Conservation (phyloP, 2,797 vertebrate genomes). For the Channallabes apus region DNA sequence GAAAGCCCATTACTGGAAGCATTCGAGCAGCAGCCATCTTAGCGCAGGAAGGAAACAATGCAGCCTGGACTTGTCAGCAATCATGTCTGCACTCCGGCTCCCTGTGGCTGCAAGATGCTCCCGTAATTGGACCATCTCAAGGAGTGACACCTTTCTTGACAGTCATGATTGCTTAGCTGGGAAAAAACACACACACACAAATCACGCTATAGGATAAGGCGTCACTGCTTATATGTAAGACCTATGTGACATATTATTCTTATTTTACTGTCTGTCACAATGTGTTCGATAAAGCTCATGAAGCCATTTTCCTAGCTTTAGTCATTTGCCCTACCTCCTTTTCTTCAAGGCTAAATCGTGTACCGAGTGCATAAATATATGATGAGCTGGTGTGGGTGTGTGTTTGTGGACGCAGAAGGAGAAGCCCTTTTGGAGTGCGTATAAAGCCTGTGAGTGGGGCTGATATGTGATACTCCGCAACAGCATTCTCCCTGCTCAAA, state of each 20-base stretch:
- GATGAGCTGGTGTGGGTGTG: slow-evolving; percentile 49
- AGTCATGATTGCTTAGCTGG: slow-evolving; percentile 30
- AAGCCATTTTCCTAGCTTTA: not conserved
- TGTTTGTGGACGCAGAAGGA: slow-evolving; percentile 47
- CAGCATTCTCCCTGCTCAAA: slow-evolving; percentile 61
- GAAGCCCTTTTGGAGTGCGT: slow-evolving; percentile 62
- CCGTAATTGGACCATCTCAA: slow-evolving; percentile 37
- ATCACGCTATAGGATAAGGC: not conserved
- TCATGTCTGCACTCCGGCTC: slow-evolving; percentile 24
- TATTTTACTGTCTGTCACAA: not conserved
- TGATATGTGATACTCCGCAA: slow-evolving; percentile 70
- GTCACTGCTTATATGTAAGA: slow-evolving; percentile 17
- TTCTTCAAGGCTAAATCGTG: not conserved
- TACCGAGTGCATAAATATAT: slow-evolving; percentile 60
- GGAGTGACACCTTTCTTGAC: slow-evolving; percentile 40
- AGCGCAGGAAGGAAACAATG: slow-evolving; percentile 58
- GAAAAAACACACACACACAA: not conserved
- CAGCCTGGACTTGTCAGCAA: slow-evolving; percentile 47
- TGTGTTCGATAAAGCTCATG: slow-evolving; percentile 21
- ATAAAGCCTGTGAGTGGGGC: slow-evolving; percentile 57
- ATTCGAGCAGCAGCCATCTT: slow-evolving; percentile 65
- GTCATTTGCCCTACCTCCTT: not conserved
- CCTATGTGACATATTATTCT: slow-evolving; percentile 25
- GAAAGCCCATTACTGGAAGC: slow-evolving; percentile 68
- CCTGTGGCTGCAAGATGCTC: slow-evolving; percentile 20